Evolutionary conservation across 2,797 vertebrate genomes (phyloP).

Genomic region (Muraenolepis orangiensis): DNA sequence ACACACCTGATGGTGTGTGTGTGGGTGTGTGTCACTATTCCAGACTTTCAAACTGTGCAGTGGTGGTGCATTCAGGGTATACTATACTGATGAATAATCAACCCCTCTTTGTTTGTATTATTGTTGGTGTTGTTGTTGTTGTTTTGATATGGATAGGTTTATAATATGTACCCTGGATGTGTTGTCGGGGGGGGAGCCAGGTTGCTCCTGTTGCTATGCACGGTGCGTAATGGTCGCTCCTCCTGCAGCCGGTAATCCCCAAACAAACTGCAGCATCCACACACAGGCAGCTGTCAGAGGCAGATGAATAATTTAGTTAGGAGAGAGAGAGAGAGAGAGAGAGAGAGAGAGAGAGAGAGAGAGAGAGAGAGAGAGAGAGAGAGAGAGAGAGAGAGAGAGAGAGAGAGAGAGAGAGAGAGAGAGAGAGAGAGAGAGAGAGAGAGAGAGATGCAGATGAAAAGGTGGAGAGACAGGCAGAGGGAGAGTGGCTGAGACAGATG

Average conservation of each 20-base stretch:
- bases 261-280: constrained; percentile 8
- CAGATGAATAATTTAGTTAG: constrained; percentile 39
- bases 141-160: background rate
- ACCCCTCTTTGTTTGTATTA: too few relatives aligned
- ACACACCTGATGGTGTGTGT: too few relatives aligned
- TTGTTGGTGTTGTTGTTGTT: background rate
- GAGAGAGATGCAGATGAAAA: too few relatives aligned
- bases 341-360: background rate
- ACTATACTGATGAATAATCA: too few relatives aligned
- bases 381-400: too few relatives aligned
- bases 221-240: constrained; percentile 1
- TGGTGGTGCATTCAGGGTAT: too few relatives aligned
- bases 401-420: background rate
- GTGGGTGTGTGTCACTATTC: too few relatives aligned
- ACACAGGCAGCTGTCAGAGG: constrained; percentile 14
- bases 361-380: background rate
- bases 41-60: too few relatives aligned
- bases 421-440: background rate
- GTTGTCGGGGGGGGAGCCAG: background rate
- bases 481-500: too few relatives aligned
- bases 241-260: background rate
- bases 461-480: too few relatives aligned
- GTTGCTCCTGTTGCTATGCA: constrained; percentile 9
- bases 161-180: background rate
- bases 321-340: background rate